Conservation (phyloP, 2,113 vertebrate genomes). For the Brachyhypopomus occidentalis region DNA sequence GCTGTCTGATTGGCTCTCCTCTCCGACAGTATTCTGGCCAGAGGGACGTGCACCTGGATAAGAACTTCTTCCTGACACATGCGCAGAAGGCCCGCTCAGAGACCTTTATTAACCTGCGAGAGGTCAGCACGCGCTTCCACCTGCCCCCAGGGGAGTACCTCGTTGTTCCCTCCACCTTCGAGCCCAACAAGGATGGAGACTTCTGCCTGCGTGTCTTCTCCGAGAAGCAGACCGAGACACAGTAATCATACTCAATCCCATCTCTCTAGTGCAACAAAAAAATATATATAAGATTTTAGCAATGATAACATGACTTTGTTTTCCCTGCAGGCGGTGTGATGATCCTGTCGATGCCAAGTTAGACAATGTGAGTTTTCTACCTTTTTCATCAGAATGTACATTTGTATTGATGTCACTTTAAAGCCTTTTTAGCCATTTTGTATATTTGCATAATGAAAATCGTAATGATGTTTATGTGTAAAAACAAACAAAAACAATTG, state of each 20-base stretch:
- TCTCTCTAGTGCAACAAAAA: neutral
- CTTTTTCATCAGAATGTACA: neutral
- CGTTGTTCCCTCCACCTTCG: conserved; percentile 89
- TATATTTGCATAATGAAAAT: neutral
- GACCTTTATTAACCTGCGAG: conserved; percentile 91
- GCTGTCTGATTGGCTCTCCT: conserved; percentile 29
- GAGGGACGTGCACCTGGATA: conserved; percentile 86
- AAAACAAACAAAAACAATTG: neutral
- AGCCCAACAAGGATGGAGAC: conserved; percentile 85
- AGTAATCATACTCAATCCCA: conserved; percentile 63
- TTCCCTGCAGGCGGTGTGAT: conserved; percentile 68
- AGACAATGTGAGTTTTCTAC: conserved; percentile 63
- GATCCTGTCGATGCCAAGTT: conserved; percentile 71
- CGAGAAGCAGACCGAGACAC: conserved; percentile 83
- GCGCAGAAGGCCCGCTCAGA: conserved; percentile 86
- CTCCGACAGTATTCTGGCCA: conserved; percentile 78
- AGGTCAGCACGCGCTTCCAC: conserved; percentile 87
- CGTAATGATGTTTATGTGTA: neutral
- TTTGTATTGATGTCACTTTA: neutral
- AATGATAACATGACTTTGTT: neutral
- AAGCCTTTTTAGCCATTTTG: neutral
- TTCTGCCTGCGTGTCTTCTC: conserved; percentile 94
- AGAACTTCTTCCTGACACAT: conserved; percentile 89
- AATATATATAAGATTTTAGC: too few species aligned
- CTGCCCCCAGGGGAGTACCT: conserved; percentile 89